Conservation (phyloP, 2,888 invertebrate species). For the Platycheirus rosarum region DNA sequence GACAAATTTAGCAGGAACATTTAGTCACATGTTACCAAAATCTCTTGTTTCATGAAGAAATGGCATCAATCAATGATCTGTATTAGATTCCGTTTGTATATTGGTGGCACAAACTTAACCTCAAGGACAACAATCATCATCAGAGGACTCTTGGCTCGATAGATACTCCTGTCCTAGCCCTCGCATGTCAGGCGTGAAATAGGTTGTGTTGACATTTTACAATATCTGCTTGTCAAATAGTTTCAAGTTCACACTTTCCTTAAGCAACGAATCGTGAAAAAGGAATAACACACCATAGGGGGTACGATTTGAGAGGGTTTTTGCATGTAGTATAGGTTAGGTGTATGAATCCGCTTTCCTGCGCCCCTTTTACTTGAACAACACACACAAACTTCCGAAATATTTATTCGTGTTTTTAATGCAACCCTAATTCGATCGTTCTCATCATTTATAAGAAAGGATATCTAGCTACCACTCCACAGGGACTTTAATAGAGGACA, state of each 20-base stretch:
- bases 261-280: slow-evolving; percentile 48
- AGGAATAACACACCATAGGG: slow-evolving; percentile 35
- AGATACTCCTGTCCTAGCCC: too few relatives aligned
- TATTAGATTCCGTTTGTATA: too few relatives aligned
- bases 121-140: too few relatives aligned
- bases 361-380: not conserved
- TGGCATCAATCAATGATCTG: not conserved
- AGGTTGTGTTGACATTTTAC: slow-evolving; percentile 72
- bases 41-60: not conserved
- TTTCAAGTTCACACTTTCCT: slow-evolving; percentile 68
- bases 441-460: slow-evolving; percentile 81
- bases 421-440: slow-evolving; percentile 81
- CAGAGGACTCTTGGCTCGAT: too few relatives aligned
- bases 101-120: too few relatives aligned
- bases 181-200: slow-evolving; percentile 41
- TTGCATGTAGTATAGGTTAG: not conserved
- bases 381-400: not conserved
- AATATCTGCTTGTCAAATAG: slow-evolving; percentile 69
- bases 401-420: slow-evolving; percentile 16
- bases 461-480: too few relatives aligned
- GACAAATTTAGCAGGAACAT: too few relatives aligned
- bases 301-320: slow-evolving; percentile 34
- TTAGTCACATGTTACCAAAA: too few relatives aligned
- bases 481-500: slow-evolving; percentile 74
- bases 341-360: not conserved